Evolutionary conservation across 2,113 vertebrate species (phyloP).

Genomic region (Ceuthmochares aereus): DNA sequence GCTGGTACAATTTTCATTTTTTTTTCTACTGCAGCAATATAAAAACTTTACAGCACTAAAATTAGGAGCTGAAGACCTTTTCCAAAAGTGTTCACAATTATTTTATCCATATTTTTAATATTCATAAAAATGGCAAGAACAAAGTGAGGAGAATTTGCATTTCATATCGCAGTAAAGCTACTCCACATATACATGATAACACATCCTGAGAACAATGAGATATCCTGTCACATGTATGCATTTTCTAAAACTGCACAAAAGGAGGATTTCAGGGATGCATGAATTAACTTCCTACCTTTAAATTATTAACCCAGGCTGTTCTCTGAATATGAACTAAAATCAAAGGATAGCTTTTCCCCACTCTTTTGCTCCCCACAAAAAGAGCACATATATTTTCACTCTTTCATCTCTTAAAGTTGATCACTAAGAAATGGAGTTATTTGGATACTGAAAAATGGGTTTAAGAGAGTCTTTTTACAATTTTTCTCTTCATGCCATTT

Average conservation of each 20-base stretch:
- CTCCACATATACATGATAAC: slow-evolving; percentile 65
- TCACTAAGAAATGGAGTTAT: not conserved
- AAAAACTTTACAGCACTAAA: slow-evolving; percentile 53
- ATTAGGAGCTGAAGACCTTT: slow-evolving; percentile 63
- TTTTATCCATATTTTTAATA: slow-evolving; percentile 72
- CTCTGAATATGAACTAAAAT: slow-evolving; percentile 46
- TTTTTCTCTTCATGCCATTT: not conserved
- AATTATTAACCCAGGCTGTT: slow-evolving; percentile 64
- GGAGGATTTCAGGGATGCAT: slow-evolving; percentile 61
- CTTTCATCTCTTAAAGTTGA: not conserved
- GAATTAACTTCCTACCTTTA: slow-evolving; percentile 71
- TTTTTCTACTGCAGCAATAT: not conserved
- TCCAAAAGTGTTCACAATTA: slow-evolving; percentile 67
- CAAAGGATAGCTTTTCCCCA: slow-evolving; percentile 18
- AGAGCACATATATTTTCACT: not conserved
- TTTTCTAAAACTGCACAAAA: slow-evolving; percentile 68
- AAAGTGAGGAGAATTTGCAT: slow-evolving; percentile 72
- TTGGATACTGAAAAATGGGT: not conserved
- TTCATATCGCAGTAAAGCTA: slow-evolving; percentile 60
- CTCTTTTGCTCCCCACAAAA: not conserved
- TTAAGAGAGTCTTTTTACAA: not conserved
- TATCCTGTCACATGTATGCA: slow-evolving; percentile 63
- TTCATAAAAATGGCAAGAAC: slow-evolving; percentile 74
- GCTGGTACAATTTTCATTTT: slow-evolving; percentile 38
- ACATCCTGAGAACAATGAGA: slow-evolving; percentile 66